A percentile compares a stretch with the other conserved stretches of the same genome.
Evolutionary conservation across 53 echinoderm and acorn worm genomes (phyloP).

Genomic region (Antedon mediterranea): DNA sequence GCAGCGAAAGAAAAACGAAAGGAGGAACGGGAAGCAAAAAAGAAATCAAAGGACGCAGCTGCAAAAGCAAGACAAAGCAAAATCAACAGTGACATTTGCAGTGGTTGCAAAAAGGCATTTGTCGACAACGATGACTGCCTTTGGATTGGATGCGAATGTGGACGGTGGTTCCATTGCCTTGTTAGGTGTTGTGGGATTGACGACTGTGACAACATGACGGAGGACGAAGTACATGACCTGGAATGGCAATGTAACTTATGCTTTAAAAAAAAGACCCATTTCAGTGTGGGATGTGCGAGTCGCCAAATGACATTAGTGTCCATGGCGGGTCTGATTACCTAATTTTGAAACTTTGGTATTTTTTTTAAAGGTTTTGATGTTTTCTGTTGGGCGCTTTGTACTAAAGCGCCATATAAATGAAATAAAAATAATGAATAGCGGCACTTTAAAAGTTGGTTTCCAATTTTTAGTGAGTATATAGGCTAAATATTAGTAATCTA

Average conservation of each 20-base stretch:
- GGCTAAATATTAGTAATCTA: too few relatives aligned
- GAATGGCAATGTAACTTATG: background rate
- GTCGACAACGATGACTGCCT: background rate
- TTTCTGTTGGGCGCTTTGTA: too few relatives aligned
- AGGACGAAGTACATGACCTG: background rate
- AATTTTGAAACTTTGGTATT: too few relatives aligned
- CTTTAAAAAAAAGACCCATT: background rate
- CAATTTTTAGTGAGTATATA: too few relatives aligned
- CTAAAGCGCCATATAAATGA: too few relatives aligned
- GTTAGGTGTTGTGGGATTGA: background rate
- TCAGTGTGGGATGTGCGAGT: too few relatives aligned
- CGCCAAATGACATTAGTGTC: too few relatives aligned
- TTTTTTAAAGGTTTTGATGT: too few relatives aligned
- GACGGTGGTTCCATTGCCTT: background rate
- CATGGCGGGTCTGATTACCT: too few relatives aligned
- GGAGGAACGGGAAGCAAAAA: background rate
- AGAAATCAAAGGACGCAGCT: background rate
- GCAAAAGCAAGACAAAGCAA: background rate
- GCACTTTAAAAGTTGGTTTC: too few relatives aligned
- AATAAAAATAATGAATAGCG: too few relatives aligned
- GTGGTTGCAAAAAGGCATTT: background rate
- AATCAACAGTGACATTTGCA: background rate
- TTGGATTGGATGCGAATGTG: background rate
- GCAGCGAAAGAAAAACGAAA: background rate
- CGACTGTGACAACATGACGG: background rate